Percentiles rank a stretch among this genome's conserved stretches.
These are phyloP conservation scores for Vidua macroura DNA, from an alignment of 2,113 vertebrate species.

Conservation along the genomic window DNA sequence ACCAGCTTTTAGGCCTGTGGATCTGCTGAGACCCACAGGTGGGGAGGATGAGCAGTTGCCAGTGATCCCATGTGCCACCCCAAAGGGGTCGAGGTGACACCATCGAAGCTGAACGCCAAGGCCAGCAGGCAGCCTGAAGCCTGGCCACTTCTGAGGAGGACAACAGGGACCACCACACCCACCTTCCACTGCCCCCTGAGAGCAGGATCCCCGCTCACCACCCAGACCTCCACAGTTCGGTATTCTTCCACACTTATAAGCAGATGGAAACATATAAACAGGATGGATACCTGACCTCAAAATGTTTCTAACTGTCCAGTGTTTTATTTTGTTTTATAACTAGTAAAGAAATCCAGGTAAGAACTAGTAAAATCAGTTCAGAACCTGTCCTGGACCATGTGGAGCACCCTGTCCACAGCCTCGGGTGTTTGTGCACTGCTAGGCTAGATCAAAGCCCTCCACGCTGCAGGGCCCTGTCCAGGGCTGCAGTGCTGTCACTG, in stretches of 20 bases:
- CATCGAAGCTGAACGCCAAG: not conserved
- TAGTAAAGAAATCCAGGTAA: not conserved
- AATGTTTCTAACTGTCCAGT: not conserved
- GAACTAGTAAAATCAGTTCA: not conserved
- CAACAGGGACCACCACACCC: not conserved
- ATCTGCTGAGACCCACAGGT: not conserved
- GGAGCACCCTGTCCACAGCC: not conserved
- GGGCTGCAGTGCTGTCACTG: accelerated
- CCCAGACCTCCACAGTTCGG: accelerated
- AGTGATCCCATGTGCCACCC: not conserved
- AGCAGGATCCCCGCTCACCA: not conserved
- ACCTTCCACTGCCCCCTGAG: not conserved
- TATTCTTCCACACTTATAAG: not conserved
- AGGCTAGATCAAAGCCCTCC: not conserved
- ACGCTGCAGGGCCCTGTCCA: not conserved
- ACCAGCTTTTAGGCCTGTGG: not conserved
- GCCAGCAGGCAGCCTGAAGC: not conserved
- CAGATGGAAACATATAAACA: not conserved
- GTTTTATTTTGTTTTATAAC: not conserved
- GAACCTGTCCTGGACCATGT: not conserved
- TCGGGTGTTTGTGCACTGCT: not conserved
- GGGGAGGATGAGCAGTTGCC: not conserved
- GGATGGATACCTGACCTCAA: not conserved
- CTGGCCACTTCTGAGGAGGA: not conserved
- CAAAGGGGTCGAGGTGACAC: not conserved